These are phyloP conservation scores for Hoplostethus mediterraneus DNA, from an alignment of 2,797 vertebrate genomes.

Conservation along the genomic window DNA sequence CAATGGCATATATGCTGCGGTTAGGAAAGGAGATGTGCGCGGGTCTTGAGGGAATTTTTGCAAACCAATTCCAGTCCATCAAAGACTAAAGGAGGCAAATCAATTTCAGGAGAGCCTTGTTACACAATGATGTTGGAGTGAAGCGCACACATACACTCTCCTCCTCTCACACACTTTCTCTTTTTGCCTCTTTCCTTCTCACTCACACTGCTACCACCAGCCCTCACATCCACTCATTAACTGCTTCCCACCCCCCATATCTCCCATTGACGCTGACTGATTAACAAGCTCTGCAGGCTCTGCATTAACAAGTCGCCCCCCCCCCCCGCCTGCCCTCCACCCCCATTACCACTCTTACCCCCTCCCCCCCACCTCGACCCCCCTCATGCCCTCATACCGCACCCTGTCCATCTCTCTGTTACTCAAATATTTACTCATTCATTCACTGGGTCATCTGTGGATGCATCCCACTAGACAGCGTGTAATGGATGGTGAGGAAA, in stretches of 20 bases:
- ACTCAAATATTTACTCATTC: conserved; percentile 42
- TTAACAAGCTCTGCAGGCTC: conserved; percentile 45
- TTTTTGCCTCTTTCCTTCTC: conserved; percentile 27
- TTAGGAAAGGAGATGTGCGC: background rate
- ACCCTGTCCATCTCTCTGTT: conserved; percentile 30
- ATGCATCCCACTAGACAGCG: conserved; percentile 15
- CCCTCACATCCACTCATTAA: conserved; percentile 50
- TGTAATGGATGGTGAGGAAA: conserved; percentile 1
- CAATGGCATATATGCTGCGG: background rate
- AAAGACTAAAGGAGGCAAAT: conserved; percentile 32
- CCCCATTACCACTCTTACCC: conserved; percentile 7
- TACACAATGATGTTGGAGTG: conserved; percentile 20
- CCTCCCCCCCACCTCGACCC: conserved; percentile 3
- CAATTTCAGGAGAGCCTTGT: conserved; percentile 39
- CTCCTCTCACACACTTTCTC: conserved; percentile 9
- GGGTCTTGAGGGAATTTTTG: background rate
- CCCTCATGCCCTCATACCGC: conserved; percentile 11
- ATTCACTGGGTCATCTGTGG: conserved; percentile 29
- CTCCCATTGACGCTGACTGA: conserved; percentile 63
- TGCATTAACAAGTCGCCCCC: background rate
- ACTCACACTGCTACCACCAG: conserved; percentile 9
- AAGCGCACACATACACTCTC: conserved; percentile 5
- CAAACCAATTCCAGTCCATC: conserved; percentile 29
- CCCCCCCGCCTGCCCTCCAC: background rate
- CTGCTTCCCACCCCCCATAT: conserved; percentile 44